Evolutionary conservation across 2,797 vertebrate species (phyloP).

Genomic region (Sebastes matsubarae): DNA sequence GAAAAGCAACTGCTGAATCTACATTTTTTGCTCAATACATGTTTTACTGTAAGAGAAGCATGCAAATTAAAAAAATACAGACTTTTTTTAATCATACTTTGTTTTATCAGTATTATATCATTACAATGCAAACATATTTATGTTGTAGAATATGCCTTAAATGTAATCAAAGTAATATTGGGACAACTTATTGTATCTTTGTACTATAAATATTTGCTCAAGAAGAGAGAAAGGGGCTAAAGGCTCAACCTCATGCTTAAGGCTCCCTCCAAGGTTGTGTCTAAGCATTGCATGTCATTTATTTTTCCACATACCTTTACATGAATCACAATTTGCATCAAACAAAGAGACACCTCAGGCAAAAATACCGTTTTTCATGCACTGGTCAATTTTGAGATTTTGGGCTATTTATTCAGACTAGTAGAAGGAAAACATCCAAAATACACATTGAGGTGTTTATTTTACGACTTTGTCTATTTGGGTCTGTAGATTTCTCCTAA

Average conservation of each 20-base stretch:
- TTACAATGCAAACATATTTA: not conserved
- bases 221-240: not conserved
- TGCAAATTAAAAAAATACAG: slow-evolving; percentile 48
- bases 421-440: too few species aligned
- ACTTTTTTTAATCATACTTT: slow-evolving; percentile 81
- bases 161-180: slow-evolving; percentile 3
- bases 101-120: not conserved
- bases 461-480: too few species aligned
- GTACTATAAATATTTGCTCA: not conserved
- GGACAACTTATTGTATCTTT: not conserved
- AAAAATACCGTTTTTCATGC: too few species aligned
- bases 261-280: slow-evolving; percentile 81
- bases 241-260: slow-evolving; percentile 56
- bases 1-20: not conserved
- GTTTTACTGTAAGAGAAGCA: not conserved
- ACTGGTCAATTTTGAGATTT: too few species aligned
- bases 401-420: rapidly evolving
- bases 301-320: not conserved
- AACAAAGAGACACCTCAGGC: not conserved
- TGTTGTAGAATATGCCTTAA: not conserved
- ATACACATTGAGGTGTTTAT: too few species aligned
- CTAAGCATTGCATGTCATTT: slow-evolving; percentile 70
- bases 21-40: not conserved
- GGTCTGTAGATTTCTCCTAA: too few species aligned
- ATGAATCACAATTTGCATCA: not conserved